phyloP scores from a whole-genome alignment of 1,140 invertebrate genomes.

The Calycopis cecrops region DNA sequence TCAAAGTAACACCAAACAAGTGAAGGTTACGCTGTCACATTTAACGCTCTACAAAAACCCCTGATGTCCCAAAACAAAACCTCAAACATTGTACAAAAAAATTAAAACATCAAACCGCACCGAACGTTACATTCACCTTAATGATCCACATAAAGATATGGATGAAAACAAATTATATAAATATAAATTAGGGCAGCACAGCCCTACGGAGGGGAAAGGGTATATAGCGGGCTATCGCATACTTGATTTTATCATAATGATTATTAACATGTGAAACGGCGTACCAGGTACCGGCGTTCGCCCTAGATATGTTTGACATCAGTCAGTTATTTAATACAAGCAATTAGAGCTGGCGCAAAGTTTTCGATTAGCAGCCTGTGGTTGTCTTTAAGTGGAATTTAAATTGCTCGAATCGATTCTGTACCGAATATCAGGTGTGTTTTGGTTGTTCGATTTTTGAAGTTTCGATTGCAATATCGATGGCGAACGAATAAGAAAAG shows the following conservation, averaged over 20 bases:
- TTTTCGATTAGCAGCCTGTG: conserved; percentile 66
- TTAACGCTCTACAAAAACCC: too few species aligned
- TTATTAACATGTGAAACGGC: conserved; percentile 68
- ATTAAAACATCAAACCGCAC: neutral
- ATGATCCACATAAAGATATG: conserved; percentile 1
- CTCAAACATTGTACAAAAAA: too few species aligned
- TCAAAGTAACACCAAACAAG: too few species aligned
- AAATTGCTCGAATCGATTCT: conserved; percentile 62
- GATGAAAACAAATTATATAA: conserved; percentile 9
- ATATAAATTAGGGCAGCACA: conserved; percentile 21
- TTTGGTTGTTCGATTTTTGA: too few species aligned
- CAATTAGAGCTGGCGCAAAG: conserved; percentile 64
- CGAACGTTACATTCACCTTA: neutral
- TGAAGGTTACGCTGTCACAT: too few species aligned
- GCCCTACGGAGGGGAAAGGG: conserved; percentile 30
- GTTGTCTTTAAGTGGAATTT: conserved; percentile 68
- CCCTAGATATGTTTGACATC: conserved; percentile 71
- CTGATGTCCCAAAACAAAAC: too few species aligned
- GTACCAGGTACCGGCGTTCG: conserved; percentile 54
- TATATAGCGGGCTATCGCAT: conserved; percentile 57
- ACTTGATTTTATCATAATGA: conserved; percentile 71
- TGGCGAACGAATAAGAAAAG: too few species aligned
- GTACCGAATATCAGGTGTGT: conserved; percentile 34
- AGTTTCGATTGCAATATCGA: too few species aligned
- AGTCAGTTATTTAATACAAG: conserved; percentile 71